These are phyloP conservation scores for Ochotona princeps DNA, from an alignment of 2,113 vertebrate species.

Conservation along the genomic window DNA sequence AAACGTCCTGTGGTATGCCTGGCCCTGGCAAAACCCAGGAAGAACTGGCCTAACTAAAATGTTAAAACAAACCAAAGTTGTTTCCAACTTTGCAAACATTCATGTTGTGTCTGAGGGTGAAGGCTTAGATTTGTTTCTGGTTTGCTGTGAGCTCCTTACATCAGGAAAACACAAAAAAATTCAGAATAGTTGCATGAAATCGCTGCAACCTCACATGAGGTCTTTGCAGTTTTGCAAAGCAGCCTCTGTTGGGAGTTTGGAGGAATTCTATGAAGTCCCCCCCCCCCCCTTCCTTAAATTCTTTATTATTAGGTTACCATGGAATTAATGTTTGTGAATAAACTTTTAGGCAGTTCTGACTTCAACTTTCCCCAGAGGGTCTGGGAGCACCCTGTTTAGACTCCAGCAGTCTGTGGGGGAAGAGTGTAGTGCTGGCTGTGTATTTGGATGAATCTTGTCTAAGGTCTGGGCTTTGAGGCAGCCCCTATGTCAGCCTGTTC, in stretches of 20 bases:
- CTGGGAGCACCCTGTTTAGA: not conserved
- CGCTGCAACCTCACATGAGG: not conserved
- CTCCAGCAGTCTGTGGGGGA: not conserved
- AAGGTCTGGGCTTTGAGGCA: not conserved
- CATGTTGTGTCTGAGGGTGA: conserved; percentile 68
- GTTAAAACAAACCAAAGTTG: conserved; percentile 78
- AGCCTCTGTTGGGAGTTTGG: not conserved
- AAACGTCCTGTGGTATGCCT: conserved; percentile 76
- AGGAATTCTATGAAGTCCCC: not conserved
- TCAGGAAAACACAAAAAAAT: conserved; percentile 48
- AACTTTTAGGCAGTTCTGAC: conserved; percentile 33
- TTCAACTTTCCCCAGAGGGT: not conserved
- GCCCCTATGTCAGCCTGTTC: not conserved
- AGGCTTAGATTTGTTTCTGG: conserved; percentile 59
- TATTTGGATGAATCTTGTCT: not conserved
- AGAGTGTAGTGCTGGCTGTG: not conserved
- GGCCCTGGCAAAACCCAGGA: conserved; percentile 77
- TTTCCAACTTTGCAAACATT: conserved; percentile 71
- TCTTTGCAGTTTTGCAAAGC: not conserved
- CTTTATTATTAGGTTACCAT: conserved; percentile 62
- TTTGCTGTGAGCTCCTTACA: conserved; percentile 32
- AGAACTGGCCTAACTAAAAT: conserved; percentile 79
- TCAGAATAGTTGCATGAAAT: not conserved
- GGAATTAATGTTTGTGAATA: conserved; percentile 63
- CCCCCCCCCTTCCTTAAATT: not conserved